phyloP scores from a whole-genome alignment of 2,113 vertebrate genomes.

The Microtus pennsylvanicus region DNA sequence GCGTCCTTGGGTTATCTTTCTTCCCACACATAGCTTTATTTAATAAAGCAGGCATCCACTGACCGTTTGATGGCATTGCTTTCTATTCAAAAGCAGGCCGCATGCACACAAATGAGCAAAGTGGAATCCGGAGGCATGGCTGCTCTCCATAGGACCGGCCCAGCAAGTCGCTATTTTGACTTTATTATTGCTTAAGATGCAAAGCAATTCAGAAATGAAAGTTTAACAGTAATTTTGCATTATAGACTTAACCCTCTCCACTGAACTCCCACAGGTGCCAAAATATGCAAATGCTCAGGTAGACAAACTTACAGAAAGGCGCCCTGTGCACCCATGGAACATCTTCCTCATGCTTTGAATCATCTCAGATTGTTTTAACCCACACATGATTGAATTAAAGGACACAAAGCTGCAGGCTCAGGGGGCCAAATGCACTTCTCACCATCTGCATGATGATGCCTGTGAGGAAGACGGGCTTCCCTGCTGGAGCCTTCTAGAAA shows the following conservation, averaged over 20 bases:
- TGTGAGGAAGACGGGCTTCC: not conserved
- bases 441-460: not conserved
- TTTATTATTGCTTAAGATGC: slow-evolving; percentile 25
- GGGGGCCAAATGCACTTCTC: not conserved
- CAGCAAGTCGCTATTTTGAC: slow-evolving; percentile 28
- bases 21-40: not conserved
- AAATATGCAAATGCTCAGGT: not conserved
- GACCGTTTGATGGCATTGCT: not conserved
- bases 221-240: not conserved
- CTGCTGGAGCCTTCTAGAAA: not conserved
- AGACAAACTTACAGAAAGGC: not conserved
- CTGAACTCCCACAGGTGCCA: not conserved
- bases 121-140: not conserved
- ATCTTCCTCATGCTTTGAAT: not conserved
- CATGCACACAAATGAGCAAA: not conserved
- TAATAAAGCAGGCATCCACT: not conserved
- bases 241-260: not conserved
- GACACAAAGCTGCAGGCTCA: not conserved
- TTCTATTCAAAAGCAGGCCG: not conserved
- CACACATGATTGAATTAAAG: not conserved
- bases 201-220: slow-evolving; percentile 47
- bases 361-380: not conserved
- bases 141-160: not conserved
- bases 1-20: not conserved
- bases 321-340: not conserved